Conservation (phyloP, 2,113 vertebrate genomes). For the Hyla sarda region DNA sequence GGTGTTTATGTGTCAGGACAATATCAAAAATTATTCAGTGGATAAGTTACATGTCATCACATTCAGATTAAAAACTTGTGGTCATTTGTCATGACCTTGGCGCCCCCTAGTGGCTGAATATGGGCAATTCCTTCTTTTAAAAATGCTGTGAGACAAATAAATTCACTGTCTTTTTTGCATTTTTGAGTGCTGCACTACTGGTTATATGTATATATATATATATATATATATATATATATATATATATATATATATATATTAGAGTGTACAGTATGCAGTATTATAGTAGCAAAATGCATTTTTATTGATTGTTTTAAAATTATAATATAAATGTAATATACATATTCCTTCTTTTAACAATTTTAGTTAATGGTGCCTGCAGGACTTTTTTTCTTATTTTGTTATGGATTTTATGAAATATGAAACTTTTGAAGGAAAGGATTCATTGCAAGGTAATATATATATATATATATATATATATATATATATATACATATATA, state of each 20-base stretch:
- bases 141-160: no score
- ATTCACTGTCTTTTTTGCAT: no score
- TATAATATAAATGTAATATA: no score
- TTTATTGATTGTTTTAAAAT: no score
- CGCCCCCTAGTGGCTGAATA: slow-evolving; percentile 82
- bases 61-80: neutral
- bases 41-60: slow-evolving; percentile 67
- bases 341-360: neutral
- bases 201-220: no score
- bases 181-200: no score
- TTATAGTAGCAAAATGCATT: no score
- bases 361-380: neutral
- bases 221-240: no score
- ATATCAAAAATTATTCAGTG: slow-evolving; percentile 69
- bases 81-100: slow-evolving; percentile 79
- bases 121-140: neutral
- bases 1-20: slow-evolving; percentile 80
- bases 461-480: no score
- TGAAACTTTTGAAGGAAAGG: neutral
- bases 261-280: no score
- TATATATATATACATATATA: no score
- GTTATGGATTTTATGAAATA: neutral
- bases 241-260: no score
- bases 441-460: neutral
- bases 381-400: neutral